Evolutionary conservation across 1,140 invertebrate genomes (phyloP).

Genomic region (Papilio helenus): DNA sequence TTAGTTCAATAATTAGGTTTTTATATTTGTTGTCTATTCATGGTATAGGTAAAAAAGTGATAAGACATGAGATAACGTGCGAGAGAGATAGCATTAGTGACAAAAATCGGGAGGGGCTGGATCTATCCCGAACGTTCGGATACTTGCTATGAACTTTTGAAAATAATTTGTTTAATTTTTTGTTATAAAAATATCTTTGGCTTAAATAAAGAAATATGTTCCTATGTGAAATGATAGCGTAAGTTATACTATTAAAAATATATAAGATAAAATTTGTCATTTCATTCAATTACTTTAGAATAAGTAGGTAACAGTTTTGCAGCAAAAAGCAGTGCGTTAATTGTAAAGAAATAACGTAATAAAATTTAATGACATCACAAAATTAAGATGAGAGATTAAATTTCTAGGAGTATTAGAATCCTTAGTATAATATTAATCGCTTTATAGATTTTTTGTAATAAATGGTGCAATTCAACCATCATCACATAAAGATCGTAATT

Average conservation of each 20-base stretch:
- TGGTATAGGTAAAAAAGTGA: constrained; percentile 1
- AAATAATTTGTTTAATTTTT: not conserved
- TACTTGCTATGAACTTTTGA: not conserved
- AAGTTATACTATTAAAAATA: too few species aligned
- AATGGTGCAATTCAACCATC: not conserved
- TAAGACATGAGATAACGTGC: constrained; percentile 11
- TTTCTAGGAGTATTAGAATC: not conserved
- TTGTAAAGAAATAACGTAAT: too few species aligned
- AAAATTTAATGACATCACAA: too few species aligned
- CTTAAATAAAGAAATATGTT: too few species aligned
- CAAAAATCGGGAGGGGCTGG: constrained; percentile 38
- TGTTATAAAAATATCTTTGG: not conserved
- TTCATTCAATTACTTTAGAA: too few species aligned
- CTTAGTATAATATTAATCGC: not conserved
- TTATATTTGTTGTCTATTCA: not conserved
- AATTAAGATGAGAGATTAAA: too few species aligned
- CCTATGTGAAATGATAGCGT: too few species aligned
- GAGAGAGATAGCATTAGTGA: constrained; percentile 27
- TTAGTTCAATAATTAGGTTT: not conserved
- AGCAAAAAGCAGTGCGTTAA: too few species aligned
- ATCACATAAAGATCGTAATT: not conserved
- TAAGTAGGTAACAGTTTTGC: too few species aligned
- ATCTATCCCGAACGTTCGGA: constrained; percentile 33
- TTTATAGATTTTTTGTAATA: not conserved
- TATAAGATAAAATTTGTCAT: too few species aligned